Evolutionary conservation across 2,888 invertebrate species (phyloP), one percentile per base, ranked within the genome.

Genomic region (Maniola hyperantus): DNA sequence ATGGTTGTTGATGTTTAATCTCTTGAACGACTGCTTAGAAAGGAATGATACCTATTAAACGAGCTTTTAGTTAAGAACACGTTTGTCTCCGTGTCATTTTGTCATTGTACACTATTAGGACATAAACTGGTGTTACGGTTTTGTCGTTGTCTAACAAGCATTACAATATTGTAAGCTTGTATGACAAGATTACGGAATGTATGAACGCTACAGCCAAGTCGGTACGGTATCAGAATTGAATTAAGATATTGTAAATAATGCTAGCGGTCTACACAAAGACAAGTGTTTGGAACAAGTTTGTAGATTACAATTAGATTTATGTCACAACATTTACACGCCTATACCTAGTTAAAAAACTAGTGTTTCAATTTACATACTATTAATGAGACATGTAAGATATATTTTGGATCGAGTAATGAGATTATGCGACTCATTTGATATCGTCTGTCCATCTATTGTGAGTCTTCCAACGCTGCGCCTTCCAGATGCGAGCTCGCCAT

Each of bases 141-240:
- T 53, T 59, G 54, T 44, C 46, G 64, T 65, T 66, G 71, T 71
- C 65, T 69, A 60, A 73, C 71, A 69, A 73, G 69, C 66, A 64
- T 68, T 68, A 67, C 64, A 70, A 69, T 71, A 66, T 64, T 68
- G 68, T 72, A 63, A 70, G 68, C 67, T 71, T 71, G 71, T 73
- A 73, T 71, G 70, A 73, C 71, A 71, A 73, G 71, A 71, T 68
- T 69, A 70, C 68, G 65, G 64, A 66, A 70, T 72, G 70, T 57
- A 69, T 69, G 65, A 62, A 60, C 66, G 67, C 63, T 55, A 63
- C 66, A 58, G 62, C 62, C 51, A 51, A 64, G 64, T 54, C 44
- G 48, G 68, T 62, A 44, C 39, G 46, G 66, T 58, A 65, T 61
- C 58, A 57, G 54, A 64, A 66, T 64, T 55, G 51, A 64, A 62